Percentiles rank a stretch among this genome's conserved stretches.
These are phyloP conservation scores for Hermetia illucens DNA, from an alignment of 1,140 invertebrate genomes.

Conservation along the genomic window DNA sequence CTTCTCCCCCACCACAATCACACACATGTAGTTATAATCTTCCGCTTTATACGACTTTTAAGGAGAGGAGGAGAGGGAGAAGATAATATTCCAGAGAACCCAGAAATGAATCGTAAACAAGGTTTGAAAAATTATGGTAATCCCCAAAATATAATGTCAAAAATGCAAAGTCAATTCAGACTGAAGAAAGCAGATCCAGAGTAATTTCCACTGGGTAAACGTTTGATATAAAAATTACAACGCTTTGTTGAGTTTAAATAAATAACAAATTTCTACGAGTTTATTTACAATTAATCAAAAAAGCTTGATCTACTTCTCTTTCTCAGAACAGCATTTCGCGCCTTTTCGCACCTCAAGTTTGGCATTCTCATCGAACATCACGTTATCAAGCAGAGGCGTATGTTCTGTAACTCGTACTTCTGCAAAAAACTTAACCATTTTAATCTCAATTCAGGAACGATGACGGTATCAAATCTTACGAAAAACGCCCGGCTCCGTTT, in stretches of 20 bases:
- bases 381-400: constrained; percentile 22
- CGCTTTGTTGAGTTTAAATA: no score
- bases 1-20: no score
- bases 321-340: background rate
- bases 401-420: constrained; percentile 13
- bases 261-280: no score
- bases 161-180: no score
- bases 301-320: background rate
- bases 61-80: no score
- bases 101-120: no score
- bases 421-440: background rate
- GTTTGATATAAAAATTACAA: no score
- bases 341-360: background rate
- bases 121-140: no score
- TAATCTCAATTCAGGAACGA: background rate
- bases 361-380: constrained; percentile 19
- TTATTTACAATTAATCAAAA: background rate
- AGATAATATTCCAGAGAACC: no score
- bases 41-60: no score
- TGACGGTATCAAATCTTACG: constrained; percentile 9
- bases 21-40: no score
- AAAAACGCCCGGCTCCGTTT: constrained; percentile 17
- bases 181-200: background rate
- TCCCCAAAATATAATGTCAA: no score
- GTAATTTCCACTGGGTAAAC: background rate